A percentile compares a stretch with the other conserved stretches of the same genome.
Conservation (phyloP, 1,140 invertebrate species). For the Monomorium pharaonis region DNA sequence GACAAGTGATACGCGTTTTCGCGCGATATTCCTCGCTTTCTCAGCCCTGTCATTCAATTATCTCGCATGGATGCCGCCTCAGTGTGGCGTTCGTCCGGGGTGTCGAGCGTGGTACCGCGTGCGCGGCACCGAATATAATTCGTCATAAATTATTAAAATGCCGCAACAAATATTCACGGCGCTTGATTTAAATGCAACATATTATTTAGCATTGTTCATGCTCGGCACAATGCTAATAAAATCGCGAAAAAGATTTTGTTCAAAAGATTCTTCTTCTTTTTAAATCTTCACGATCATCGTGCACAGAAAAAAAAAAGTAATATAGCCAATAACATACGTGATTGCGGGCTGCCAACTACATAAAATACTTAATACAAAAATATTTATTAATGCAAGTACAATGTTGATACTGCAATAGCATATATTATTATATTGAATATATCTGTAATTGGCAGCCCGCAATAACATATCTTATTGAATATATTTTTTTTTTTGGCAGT, state of each 20-base stretch:
- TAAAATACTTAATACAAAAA: too few species aligned
- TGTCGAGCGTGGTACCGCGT: slow-evolving; percentile 40
- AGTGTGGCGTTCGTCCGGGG: slow-evolving; percentile 48
- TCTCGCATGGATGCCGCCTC: slow-evolving; percentile 49
- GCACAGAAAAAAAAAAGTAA: too few species aligned
- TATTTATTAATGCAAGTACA: too few species aligned
- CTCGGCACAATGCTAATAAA: not conserved
- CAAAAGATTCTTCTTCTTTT: too few species aligned
- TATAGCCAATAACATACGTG: too few species aligned
- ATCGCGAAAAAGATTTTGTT: not conserved
- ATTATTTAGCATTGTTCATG: slow-evolving; percentile 38
- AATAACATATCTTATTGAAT: too few species aligned
- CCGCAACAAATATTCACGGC: slow-evolving; percentile 40
- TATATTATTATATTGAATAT: too few species aligned
- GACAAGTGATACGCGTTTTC: slow-evolving; percentile 47
- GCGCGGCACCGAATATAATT: slow-evolving; percentile 45
- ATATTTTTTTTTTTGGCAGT: not conserved
- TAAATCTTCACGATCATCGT: too few species aligned
- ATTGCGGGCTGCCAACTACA: too few species aligned
- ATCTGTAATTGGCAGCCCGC: too few species aligned
- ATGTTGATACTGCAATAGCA: too few species aligned
- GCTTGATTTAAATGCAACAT: slow-evolving; percentile 32
- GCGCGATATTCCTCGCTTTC: slow-evolving; percentile 53
- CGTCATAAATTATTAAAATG: slow-evolving; percentile 54
- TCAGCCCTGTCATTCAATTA: slow-evolving; percentile 59